Conservation (phyloP, 1,140 invertebrate genomes). For the Schlechtendalia chinensis region DNA sequence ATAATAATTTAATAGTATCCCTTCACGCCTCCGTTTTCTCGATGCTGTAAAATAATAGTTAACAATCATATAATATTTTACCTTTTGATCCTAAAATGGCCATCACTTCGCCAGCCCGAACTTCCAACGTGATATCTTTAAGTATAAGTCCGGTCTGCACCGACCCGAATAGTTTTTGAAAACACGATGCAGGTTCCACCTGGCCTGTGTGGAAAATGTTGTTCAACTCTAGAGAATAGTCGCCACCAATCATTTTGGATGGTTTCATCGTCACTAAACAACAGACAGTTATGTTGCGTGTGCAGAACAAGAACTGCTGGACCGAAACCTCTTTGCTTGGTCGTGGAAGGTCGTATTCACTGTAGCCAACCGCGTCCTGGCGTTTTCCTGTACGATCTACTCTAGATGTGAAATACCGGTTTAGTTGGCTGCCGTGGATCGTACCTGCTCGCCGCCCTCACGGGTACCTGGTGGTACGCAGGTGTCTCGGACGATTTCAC, state of each 20-base stretch:
- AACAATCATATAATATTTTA: slow-evolving; percentile 52
- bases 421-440: slow-evolving; percentile 41
- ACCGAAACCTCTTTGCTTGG: slow-evolving; percentile 29
- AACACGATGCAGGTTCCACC: slow-evolving; percentile 75
- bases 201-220: slow-evolving; percentile 87
- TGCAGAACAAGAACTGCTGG: slow-evolving; percentile 49
- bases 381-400: background rate
- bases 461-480: background rate
- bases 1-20: background rate
- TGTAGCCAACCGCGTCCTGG: slow-evolving; percentile 36
- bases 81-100: slow-evolving; percentile 90
- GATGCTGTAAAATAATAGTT: background rate
- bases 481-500: slow-evolving; percentile 41
- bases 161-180: slow-evolving; percentile 73
- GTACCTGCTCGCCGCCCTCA: slow-evolving; percentile 30
- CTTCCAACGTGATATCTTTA: slow-evolving; percentile 85
- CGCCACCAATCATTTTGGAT: slow-evolving; percentile 68
- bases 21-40: background rate
- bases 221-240: slow-evolving; percentile 81
- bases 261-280: slow-evolving; percentile 40
- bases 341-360: slow-evolving; percentile 36
- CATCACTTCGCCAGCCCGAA: slow-evolving; percentile 86
- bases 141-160: slow-evolving; percentile 80
- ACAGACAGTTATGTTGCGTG: slow-evolving; percentile 17
- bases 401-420: slow-evolving; percentile 40